Evolutionary conservation across 2,797 vertebrate genomes (phyloP), one percentile per base, ranked within the genome.

Genomic region (Bradypodion pumilum): DNA sequence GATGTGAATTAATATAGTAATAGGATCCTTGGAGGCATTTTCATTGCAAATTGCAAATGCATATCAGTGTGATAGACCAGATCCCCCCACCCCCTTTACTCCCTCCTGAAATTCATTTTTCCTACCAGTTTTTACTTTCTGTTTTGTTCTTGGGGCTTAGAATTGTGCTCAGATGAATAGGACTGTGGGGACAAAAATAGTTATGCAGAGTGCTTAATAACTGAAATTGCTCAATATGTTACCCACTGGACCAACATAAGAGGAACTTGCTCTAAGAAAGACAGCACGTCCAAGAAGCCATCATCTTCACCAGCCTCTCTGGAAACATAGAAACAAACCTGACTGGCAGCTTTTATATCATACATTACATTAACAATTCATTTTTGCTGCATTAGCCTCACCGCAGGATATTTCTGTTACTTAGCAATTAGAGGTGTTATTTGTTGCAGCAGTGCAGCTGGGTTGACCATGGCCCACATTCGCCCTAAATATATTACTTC

Each of bases 31-130:
- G 37, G 81, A 70, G 82, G 66, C 72, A 65, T 44, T 79, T 89
- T 89, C 89, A 49, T 80, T 90, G 88, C 85, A 87, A 88, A 74
- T 86, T 87, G 80, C 86, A 79, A 82, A 81, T 0, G 77, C 84
- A 87, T 85, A 84, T 87, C 25, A 4, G 44, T 90, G 78, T 19
- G 81, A 76, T 37, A 78, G 78, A 74, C 35, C 1, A 7, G n/a
- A 13, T 7, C 59, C 62, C n/a, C n/a, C n/a, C n/a, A n/a, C n/a
- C n/a, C n/a, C n/a, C 87, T 75, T n/a, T 80, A 87, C 75, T 91
- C 82, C 60, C 78, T 49, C 42, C 49, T 81, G 40, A 62, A 81
- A 80, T 25, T 69, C 32, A 5, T 84, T 76, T 87, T 52, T 87
- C 16, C 60, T 81, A 88, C 56, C 27, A 87, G 40, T 85, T 80